Base-by-base conservation (phyloP, 64 coral and sea anemone species). In the Dendronephthya gigantea region DNA sequence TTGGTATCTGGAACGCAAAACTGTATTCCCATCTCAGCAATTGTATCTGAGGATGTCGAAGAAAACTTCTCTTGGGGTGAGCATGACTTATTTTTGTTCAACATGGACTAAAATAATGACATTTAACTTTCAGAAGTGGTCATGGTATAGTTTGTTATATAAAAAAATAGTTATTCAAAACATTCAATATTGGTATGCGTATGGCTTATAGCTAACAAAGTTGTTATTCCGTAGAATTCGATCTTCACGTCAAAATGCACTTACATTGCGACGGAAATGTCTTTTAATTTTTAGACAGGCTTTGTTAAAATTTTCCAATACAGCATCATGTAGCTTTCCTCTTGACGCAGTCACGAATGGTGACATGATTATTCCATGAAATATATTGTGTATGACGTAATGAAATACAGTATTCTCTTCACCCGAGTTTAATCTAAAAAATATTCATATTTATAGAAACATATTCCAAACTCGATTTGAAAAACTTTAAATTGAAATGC, bases 391-490 rank as follows among this genome's bases (percentile, higher is more conserved):
- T 37, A 83, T 83, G 19, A 93, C 79, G 36, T 84, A 93, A 76
- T 93, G 83, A 89, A 93, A 90, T 14, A 93, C 33, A 17, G 91
- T 93, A 75, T 93, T 93, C 34, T 93, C 91, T 40, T 82, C 35
- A 34, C 91, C 91, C 27, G 66, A 72, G 0, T 87, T 86, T 38
- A 93, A 58, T 50, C 91, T 93, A 33, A 19, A 40, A 33, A 30
- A 79, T 11, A 45, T 45, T 45, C 11, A 45, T 45, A 45, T 45
- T 45, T 45, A 45, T 4, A 45, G 41, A n/a, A n/a, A n/a, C n/a
- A n/a, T n/a, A n/a, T n/a, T n/a, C n/a, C n/a, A n/a, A n/a, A n/a
- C n/a, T n/a, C n/a, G n/a, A n/a, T n/a, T n/a, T n/a, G n/a, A n/a
- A n/a, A n/a, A n/a, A n/a, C n/a, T n/a, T n/a, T n/a, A n/a, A n/a